Evolutionary conservation across 2,113 vertebrate species (phyloP).

Genomic region (Myotis davidii): DNA sequence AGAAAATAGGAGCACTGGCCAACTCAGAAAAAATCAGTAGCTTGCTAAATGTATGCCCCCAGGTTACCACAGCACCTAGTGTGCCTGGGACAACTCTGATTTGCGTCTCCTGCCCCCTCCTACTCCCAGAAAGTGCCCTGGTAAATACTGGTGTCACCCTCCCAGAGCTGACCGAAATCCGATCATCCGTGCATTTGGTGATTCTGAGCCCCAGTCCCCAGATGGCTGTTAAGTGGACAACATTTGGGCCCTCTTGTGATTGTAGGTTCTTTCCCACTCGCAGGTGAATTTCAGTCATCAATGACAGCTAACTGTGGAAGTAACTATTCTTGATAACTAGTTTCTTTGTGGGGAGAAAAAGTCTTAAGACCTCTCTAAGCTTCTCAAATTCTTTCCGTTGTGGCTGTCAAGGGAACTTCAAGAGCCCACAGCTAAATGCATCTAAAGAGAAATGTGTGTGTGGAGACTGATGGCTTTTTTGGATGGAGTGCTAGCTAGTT

Average conservation of each 20-base stretch:
- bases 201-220: too few species aligned
- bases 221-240: fast-evolving
- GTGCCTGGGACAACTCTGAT: background rate
- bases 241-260: too few species aligned
- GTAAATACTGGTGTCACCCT: background rate
- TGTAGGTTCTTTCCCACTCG: background rate
- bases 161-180: background rate
- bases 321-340: background rate
- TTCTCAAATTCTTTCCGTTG: background rate
- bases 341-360: background rate
- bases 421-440: background rate
- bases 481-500: fast-evolving
- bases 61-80: background rate
- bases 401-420: background rate
- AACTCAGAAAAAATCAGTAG: background rate
- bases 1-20: background rate
- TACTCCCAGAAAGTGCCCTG: background rate
- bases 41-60: background rate
- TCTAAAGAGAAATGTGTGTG: background rate
- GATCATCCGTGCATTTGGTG: fast-evolving
- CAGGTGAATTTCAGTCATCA: background rate
- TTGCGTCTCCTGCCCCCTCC: background rate
- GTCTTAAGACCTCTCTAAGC: background rate
- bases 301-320: background rate
- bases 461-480: background rate